Base-by-base conservation (phyloP, 64 coral and sea anemone genomes). In the Pachyseris speciosa region DNA sequence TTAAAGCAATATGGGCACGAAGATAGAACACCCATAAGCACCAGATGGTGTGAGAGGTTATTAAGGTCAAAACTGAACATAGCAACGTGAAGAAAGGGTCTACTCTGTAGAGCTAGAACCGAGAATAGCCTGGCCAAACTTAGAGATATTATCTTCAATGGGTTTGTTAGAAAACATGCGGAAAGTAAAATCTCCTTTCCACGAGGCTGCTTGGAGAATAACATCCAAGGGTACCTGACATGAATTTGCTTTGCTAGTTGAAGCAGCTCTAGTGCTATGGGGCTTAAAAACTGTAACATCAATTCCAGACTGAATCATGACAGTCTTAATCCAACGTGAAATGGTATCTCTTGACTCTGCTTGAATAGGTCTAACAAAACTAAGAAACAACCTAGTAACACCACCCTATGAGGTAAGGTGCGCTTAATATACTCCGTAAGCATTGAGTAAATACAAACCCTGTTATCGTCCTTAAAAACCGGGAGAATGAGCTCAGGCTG, bases 281-380 rank as follows among this genome's bases (percentile, higher is more conserved):
- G 43, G 43, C 30, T 81, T 81, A 9, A 81, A 81, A n/a, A 58
- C 48, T 37, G 3, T 59, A 55, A 81, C 33, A 32, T 81, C 77
- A 51, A 63, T 57, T 1, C 77, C 77, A 36, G 77, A 37, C 2
- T 34, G 52, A 10, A 69, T 16, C 83, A 86, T 86, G 25, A 70
- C 83, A 64, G n/a, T 86, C 66, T 86, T 86, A 31, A 86, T 26
- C 66, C 83, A 69, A 20, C 83, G 83, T 39, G 61, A 69, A 26
- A 86, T 86, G 42, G n/a, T 70, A 48, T 86, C 83, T 27, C 83
- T 42, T 16, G 83, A 86, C 67, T 70, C 65, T 36, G 29, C 67
- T 37, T 70, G 28, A 49, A 36, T 48, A 45, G 83, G 83, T 28
- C 70, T 86, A 3, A 49, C 61, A 26, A 69, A 67, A 86, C 83